phyloP scores from a whole-genome alignment of 2,888 invertebrate species.

The Caenorhabditis sp. region DNA sequence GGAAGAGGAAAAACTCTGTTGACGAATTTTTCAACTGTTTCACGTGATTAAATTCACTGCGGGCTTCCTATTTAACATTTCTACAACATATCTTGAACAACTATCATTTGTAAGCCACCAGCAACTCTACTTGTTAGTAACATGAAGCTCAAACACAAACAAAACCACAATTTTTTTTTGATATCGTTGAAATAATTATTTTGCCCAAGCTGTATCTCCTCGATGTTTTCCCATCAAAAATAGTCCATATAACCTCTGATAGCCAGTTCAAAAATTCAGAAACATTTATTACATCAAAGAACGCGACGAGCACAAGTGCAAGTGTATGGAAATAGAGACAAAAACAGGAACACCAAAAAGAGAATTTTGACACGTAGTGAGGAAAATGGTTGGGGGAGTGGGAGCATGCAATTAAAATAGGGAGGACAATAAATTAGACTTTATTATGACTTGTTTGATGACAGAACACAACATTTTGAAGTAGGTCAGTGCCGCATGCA shows the following conservation, averaged over 20 bases:
- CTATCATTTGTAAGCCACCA: background rate
- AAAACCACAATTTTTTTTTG: background rate
- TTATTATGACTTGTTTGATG: constrained; percentile 30
- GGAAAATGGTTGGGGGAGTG: constrained; percentile 28
- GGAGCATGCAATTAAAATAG: constrained; percentile 36
- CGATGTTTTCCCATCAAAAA: background rate
- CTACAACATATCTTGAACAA: too few species aligned
- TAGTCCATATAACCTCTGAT: background rate
- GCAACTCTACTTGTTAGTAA: background rate
- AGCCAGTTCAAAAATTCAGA: constrained; percentile 11
- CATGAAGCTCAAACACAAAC: background rate
- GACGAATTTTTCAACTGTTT: too few species aligned
- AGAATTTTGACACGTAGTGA: constrained; percentile 42
- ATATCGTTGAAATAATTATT: background rate
- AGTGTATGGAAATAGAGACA: constrained; percentile 8
- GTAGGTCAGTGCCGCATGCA: constrained; percentile 53
- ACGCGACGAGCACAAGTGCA: constrained; percentile 46
- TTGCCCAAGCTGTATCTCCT: constrained; percentile 12
- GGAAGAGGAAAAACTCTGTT: too few species aligned
- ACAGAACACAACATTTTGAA: constrained; percentile 20
- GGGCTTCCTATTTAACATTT: too few species aligned
- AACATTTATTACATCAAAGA: constrained; percentile 52
- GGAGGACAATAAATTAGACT: constrained; percentile 35
- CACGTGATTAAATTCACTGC: too few species aligned
- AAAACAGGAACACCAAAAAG: constrained; percentile 47